phyloP scores from a whole-genome alignment of 2,113 vertebrate species.

The Gambusia affinis region DNA sequence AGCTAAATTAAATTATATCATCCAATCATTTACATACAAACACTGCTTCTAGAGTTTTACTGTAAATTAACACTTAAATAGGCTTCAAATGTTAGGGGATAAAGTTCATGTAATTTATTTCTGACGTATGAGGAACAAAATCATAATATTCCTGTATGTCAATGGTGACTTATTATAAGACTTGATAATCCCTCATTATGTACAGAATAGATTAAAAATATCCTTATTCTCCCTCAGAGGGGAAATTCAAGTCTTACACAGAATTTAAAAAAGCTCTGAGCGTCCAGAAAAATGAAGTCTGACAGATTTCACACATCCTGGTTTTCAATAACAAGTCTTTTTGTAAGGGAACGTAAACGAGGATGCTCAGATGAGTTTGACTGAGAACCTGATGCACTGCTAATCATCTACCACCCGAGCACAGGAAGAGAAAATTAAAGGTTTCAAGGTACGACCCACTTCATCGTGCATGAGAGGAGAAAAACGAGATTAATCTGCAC shows the following conservation, averaged over 20 bases:
- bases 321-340: no score
- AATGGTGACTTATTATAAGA: no score
- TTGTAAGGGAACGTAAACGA: not conserved
- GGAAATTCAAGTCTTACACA: not conserved
- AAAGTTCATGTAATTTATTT: not conserved
- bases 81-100: not conserved
- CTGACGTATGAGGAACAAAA: no score
- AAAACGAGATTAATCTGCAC: slow-evolving; percentile 49
- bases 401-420: not conserved
- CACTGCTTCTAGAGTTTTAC: not conserved
- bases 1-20: no score
- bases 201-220: no score
- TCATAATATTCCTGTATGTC: no score
- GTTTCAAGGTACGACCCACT: slow-evolving; percentile 41
- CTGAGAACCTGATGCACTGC: not conserved
- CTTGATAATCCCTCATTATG: no score
- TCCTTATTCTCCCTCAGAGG: no score
- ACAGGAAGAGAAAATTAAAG: slow-evolving; percentile 18
- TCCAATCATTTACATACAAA: no score
- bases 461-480: slow-evolving; percentile 36
- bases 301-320: not conserved
- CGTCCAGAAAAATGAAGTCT: not conserved
- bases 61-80: not conserved
- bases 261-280: not conserved
- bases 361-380: not conserved